Evolutionary conservation across 2,888 invertebrate species (phyloP).

Genomic region (Sarcophaga rosellei): DNA sequence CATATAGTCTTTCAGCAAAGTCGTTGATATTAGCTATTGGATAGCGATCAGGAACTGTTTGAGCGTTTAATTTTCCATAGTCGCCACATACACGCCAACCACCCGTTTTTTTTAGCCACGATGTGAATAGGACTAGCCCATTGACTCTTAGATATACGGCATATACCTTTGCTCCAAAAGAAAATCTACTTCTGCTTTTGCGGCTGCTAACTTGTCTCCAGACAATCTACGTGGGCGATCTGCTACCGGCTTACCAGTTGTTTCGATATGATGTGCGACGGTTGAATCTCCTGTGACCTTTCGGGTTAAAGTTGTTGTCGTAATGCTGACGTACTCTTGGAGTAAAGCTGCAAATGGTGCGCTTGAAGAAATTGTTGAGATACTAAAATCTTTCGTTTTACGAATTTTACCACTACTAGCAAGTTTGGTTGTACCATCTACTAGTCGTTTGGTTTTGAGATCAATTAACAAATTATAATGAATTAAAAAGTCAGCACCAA

Average conservation of each 20-base stretch:
- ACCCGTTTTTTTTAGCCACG: no score
- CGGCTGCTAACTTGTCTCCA: conserved; percentile 46
- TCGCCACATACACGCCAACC: conserved; percentile 44
- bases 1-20: conserved; percentile 58
- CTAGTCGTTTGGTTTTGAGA: conserved; percentile 49
- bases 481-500: conserved; percentile 65
- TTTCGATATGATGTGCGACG: conserved; percentile 39
- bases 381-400: conserved; percentile 28
- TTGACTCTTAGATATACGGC: conserved; percentile 49
- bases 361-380: conserved; percentile 12
- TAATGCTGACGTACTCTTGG: no score
- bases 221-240: conserved; percentile 38
- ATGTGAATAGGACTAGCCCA: no score
- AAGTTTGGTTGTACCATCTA: conserved; percentile 48
- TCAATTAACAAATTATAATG: conserved; percentile 55
- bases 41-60: conserved; percentile 33
- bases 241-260: conserved; percentile 40
- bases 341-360: no score
- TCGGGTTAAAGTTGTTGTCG: no score
- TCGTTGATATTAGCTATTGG: conserved; percentile 51
- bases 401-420: conserved; percentile 20
- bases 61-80: conserved; percentile 26
- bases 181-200: conserved; percentile 40
- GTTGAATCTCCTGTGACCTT: no score
- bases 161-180: conserved; percentile 33